Evolutionary conservation across 2,888 invertebrate species (phyloP).

Genomic region (Neuroscelio doddi): DNA sequence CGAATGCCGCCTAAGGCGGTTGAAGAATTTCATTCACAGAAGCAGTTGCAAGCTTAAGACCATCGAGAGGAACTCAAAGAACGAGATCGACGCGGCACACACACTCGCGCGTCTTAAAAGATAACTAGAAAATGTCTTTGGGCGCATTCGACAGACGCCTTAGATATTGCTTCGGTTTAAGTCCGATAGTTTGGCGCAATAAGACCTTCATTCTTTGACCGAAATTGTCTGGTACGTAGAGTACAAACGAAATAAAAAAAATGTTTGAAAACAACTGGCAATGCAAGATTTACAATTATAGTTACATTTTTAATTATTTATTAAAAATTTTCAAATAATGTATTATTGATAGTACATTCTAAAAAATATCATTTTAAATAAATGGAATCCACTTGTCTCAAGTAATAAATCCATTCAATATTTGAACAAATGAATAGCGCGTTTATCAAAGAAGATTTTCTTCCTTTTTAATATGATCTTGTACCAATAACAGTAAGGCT

Average conservation of each 20-base stretch:
- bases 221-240: background rate
- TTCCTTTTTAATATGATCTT: too few relatives aligned
- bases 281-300: too few relatives aligned
- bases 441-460: too few relatives aligned
- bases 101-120: constrained; percentile 3
- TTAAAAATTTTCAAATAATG: too few relatives aligned
- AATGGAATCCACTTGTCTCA: too few relatives aligned
- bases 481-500: too few relatives aligned
- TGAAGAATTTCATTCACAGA: constrained; percentile 35
- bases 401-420: too few relatives aligned
- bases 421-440: too few relatives aligned
- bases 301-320: too few relatives aligned
- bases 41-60: constrained; percentile 18
- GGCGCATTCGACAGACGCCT: constrained; percentile 22
- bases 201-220: background rate
- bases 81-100: constrained; percentile 14
- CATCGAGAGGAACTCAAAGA: constrained; percentile 23
- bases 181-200: constrained; percentile 15
- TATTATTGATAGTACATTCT: too few relatives aligned
- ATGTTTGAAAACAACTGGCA: too few relatives aligned
- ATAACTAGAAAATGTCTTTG: constrained; percentile 31
- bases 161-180: constrained; percentile 24
- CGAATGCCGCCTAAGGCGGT: constrained; percentile 13
- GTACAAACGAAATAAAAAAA: background rate
- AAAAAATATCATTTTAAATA: too few relatives aligned